Percentiles rank a stretch among this genome's conserved stretches.
Conservation (phyloP, 2,113 vertebrate genomes). For the Triplophysa rosa region DNA sequence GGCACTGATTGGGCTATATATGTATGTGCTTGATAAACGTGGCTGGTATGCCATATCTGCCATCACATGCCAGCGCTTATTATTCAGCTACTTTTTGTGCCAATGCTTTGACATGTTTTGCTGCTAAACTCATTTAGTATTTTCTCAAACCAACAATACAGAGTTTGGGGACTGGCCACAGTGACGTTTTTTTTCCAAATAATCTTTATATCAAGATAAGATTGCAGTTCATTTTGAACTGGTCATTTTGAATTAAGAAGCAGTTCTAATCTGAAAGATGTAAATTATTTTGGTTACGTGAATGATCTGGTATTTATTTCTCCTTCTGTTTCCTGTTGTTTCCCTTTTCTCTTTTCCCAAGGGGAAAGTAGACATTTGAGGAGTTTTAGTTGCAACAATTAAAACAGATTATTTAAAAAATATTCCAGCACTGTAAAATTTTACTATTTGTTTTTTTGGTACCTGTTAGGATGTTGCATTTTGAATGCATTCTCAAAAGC, state of each 20-base stretch:
- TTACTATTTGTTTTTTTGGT: slow-evolving; percentile 13
- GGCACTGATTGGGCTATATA: slow-evolving; percentile 27
- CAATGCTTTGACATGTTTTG: slow-evolving; percentile 44
- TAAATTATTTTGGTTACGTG: slow-evolving; percentile 37
- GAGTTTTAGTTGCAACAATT: not conserved
- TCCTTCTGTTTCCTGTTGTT: slow-evolving; percentile 11
- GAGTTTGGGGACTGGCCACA: slow-evolving; percentile 7
- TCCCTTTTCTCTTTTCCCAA: not conserved
- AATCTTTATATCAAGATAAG: not conserved
- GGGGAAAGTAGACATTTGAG: slow-evolving; percentile 3
- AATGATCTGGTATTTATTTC: slow-evolving; percentile 42
- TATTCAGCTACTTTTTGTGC: slow-evolving; percentile 25
- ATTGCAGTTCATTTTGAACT: slow-evolving; percentile 1
- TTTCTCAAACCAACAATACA: slow-evolving; percentile 27
- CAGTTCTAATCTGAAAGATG: slow-evolving; percentile 3
- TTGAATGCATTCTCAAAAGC: slow-evolving; percentile 34
- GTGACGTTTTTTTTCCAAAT: slow-evolving; percentile 3
- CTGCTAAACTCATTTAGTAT: slow-evolving; percentile 42
- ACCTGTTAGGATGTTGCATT: slow-evolving; percentile 15
- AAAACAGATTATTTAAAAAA: not conserved
- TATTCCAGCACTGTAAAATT: not conserved
- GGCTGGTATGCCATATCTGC: slow-evolving; percentile 40
- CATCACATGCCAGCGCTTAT: slow-evolving; percentile 30
- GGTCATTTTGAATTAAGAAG: not conserved
- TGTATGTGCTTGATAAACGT: slow-evolving; percentile 26